Evolutionary conservation across 1,140 invertebrate genomes (phyloP).

Genomic region (Hypsibius dujardini): DNA sequence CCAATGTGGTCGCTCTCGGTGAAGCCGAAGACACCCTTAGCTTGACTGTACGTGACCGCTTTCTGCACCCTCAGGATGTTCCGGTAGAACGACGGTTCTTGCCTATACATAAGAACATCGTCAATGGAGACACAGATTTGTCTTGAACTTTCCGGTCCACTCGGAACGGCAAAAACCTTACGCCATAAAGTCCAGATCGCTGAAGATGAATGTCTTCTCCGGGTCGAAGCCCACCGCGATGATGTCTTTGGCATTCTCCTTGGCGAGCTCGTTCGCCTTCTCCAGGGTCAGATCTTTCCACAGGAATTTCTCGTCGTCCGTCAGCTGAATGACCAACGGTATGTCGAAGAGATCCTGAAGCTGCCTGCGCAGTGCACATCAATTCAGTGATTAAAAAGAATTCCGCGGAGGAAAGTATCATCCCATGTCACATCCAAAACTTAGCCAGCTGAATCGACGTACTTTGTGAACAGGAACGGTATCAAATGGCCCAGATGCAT

Average conservation of each 20-base stretch:
- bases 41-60: constrained; percentile 84
- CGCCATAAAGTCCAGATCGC: constrained; percentile 84
- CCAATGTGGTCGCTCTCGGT: constrained; percentile 81
- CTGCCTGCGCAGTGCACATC: constrained; percentile 48
- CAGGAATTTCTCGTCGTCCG: constrained; percentile 94
- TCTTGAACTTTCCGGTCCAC: not conserved
- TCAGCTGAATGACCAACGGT: constrained; percentile 84
- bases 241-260: constrained; percentile 91
- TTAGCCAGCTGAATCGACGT: constrained; percentile 27
- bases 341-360: constrained; percentile 93
- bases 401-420: no score
- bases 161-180: constrained; percentile 33
- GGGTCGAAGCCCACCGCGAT: constrained; percentile 91
- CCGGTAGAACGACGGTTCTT: constrained; percentile 66
- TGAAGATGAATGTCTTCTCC: constrained; percentile 94
- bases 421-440: no score
- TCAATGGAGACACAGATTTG: not conserved
- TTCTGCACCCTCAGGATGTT: constrained; percentile 80
- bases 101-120: constrained; percentile 37
- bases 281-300: constrained; percentile 91
- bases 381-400: no score
- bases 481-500: constrained; percentile 95
- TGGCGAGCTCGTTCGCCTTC: constrained; percentile 61
- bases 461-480: constrained; percentile 90
- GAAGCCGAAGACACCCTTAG: constrained; percentile 86